These are phyloP conservation scores for Agelaius tricolor DNA, from an alignment of 2,113 vertebrate genomes.

Conservation along the genomic window DNA sequence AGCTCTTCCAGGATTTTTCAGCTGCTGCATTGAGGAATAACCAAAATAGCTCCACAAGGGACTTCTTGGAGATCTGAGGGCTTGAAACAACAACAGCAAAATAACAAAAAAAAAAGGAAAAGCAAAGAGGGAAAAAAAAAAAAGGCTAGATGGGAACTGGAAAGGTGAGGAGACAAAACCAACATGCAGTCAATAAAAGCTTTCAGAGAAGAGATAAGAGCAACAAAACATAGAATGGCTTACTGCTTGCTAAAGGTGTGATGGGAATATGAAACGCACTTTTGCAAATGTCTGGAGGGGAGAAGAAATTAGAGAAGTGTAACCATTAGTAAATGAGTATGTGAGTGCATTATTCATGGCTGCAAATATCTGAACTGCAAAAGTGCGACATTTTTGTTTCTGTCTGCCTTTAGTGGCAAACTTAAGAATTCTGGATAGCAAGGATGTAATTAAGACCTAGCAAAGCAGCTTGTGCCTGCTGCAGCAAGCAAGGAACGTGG, in stretches of 20 bases:
- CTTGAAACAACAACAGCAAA: background rate
- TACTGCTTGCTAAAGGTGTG: constrained; percentile 23
- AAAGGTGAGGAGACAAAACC: constrained; percentile 42
- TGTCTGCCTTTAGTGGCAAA: constrained; percentile 7
- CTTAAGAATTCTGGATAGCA: constrained; percentile 6
- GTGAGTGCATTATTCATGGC: constrained; percentile 29
- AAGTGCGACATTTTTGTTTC: background rate
- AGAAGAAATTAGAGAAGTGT: constrained; percentile 34
- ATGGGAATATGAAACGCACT: constrained; percentile 52
- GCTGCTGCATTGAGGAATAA: background rate
- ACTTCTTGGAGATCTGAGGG: background rate
- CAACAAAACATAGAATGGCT: constrained; percentile 11
- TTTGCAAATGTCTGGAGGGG: constrained; percentile 43
- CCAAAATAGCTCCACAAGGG: constrained; percentile 3
- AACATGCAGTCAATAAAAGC: constrained; percentile 53
- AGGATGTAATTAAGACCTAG: constrained; percentile 26
- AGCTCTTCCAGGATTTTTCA: background rate
- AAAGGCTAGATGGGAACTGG: background rate
- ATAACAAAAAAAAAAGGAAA: background rate
- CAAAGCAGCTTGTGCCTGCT: background rate
- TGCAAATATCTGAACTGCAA: constrained; percentile 8
- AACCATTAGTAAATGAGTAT: constrained; percentile 50
- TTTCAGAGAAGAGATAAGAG: constrained; percentile 36
- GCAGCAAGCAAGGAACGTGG: background rate
- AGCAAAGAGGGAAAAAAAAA: too few relatives aligned